Evolutionary conservation across 35 echinoderm and acorn worm genomes (phyloP).

Genomic region (Ophiothrix spiculata): DNA sequence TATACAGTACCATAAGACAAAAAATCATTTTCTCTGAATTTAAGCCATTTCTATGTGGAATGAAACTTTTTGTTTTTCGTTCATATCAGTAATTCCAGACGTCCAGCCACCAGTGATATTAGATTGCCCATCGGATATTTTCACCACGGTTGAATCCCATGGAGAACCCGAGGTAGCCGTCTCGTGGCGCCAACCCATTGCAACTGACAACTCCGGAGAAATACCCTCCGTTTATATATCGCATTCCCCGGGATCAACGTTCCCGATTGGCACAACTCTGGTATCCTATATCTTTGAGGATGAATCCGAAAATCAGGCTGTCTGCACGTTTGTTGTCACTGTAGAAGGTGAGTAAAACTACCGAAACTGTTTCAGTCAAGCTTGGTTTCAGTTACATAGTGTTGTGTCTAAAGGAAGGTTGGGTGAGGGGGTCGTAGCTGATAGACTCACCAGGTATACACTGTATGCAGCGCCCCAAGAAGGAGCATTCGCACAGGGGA

Average conservation of each 20-base stretch:
- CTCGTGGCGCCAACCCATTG: not conserved
- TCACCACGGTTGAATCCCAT: not conserved
- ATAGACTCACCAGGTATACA: too few species aligned
- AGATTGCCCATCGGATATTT: not conserved
- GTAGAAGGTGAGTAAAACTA: not conserved
- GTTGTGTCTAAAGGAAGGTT: too few species aligned
- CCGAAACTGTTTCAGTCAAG: too few species aligned
- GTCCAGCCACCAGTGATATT: not conserved
- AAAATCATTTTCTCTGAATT: too few species aligned
- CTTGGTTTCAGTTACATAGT: too few species aligned
- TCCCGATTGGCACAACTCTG: constrained; percentile 7
- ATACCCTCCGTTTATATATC: not conserved
- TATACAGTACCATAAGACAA: too few species aligned
- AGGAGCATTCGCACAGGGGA: too few species aligned
- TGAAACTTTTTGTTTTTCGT: not conserved
- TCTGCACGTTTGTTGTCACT: not conserved
- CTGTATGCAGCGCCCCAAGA: too few species aligned
- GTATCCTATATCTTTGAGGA: constrained; percentile 14
- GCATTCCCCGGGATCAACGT: not conserved
- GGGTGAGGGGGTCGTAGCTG: too few species aligned
- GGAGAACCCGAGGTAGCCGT: not conserved
- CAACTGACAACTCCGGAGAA: constrained; percentile 34
- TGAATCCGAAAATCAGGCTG: not conserved
- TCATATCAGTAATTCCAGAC: not conserved
- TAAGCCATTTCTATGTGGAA: too few species aligned